Evolutionary conservation across 1,140 invertebrate species (phyloP), one percentile per base, ranked within the genome.

Genomic region (Marisa cornuarietis): DNA sequence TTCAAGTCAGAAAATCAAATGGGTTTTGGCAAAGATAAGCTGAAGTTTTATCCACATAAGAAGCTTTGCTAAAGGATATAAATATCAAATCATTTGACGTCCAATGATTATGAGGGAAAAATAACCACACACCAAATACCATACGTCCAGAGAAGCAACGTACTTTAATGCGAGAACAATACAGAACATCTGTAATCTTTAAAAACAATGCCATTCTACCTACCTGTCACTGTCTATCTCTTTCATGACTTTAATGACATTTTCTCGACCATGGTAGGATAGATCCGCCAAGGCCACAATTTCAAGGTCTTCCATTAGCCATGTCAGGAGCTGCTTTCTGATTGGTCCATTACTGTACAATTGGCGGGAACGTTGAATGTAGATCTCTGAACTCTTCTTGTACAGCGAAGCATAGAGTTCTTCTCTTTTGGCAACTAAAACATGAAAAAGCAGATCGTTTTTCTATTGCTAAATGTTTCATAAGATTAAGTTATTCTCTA

Each of bases 361-460:
- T 86, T 96, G 94, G 78, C 86, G 94, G 66, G 96, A 97, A 65
- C 97, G 92, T 88, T 98, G 96, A 62, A 99, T 95, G 91, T 99
- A 99, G 83, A 99, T 98, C 87, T 98, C 95, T 3, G 96, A 95
- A 90, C 97, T 98, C 88, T 96, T 97, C 81, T 95, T 95, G 22
- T 94, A 94, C 78, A 98, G 92, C 85, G 94, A 95, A 0, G 94
- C 93, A 88, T 97, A 96, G 1, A 99, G 91, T 86, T 98, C 96
- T 81, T 99, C 96, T 5, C 98, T 86, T 85, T 93, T 93, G 73
- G 88, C 84, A 78, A 88, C 92, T 93, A 82, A 1, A 18, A 58
- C 54, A 58, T 18, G 16, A 11, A 42, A 42, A 42, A 42, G 31
- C 31, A 42, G 31, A 42, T 42, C 31, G 6, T 42, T 42, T 42